Evolutionary conservation across 2,888 invertebrate species (phyloP).

Genomic region (Lordiphosa andalusiaca): DNA sequence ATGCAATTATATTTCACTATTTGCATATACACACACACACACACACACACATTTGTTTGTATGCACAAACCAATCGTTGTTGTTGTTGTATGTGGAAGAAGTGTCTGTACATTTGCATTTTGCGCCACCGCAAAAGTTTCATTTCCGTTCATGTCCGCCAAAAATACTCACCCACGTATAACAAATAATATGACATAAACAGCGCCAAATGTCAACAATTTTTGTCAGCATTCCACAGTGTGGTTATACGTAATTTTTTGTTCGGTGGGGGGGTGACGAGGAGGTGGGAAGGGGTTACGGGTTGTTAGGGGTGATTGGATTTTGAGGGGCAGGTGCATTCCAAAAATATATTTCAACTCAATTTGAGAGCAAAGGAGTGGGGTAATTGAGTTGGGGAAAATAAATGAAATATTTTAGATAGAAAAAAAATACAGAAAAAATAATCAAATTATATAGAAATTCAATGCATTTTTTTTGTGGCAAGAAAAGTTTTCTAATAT

Average conservation of each 20-base stretch:
- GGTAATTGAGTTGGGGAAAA: no score
- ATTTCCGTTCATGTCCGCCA: slow-evolving; percentile 51
- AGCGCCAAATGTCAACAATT: slow-evolving; percentile 53
- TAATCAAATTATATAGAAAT: no score
- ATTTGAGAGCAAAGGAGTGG: no score
- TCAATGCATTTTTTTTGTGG: no score
- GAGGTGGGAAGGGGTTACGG: not conserved
- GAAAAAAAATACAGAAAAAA: no score
- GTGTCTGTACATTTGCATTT: slow-evolving; percentile 38
- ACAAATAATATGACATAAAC: slow-evolving; percentile 59
- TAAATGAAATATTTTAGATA: no score
- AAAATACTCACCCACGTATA: slow-evolving; percentile 15
- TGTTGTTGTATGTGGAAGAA: not conserved
- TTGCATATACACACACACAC: slow-evolving; percentile 5
- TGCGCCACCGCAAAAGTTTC: slow-evolving; percentile 60
- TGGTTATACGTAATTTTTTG: slow-evolving; percentile 4
- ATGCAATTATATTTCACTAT: slow-evolving; percentile 59
- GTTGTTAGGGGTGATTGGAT: slow-evolving; percentile 1
- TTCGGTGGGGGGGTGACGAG: not conserved
- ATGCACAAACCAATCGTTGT: not conserved
- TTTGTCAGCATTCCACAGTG: slow-evolving; percentile 23
- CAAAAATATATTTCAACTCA: no score
- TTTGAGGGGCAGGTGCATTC: no score
- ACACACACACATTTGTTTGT: not conserved
- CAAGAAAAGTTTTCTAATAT: no score